These are phyloP conservation scores for Drosophila sturtevanti DNA, from an alignment of 1,140 invertebrate genomes.

Conservation along the genomic window DNA sequence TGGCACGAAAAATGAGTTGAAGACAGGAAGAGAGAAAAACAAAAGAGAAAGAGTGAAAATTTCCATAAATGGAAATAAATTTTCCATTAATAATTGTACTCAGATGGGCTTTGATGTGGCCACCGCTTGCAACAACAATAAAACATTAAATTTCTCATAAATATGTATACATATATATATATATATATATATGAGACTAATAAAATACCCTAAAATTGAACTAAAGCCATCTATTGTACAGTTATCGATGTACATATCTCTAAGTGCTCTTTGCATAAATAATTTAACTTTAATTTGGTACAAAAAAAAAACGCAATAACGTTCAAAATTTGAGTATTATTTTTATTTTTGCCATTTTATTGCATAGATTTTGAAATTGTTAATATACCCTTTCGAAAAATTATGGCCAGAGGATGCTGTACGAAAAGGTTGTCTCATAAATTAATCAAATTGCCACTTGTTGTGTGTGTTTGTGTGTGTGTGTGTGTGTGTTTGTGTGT, in stretches of 20 bases:
- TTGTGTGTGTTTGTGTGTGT: conserved; percentile 21
- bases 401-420: not conserved
- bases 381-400: not conserved
- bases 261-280: too few relatives aligned
- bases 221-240: not conserved
- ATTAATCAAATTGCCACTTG: conserved; percentile 57
- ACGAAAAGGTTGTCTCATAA: conserved; percentile 23
- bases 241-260: too few relatives aligned
- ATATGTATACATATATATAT: too few relatives aligned
- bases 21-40: too few relatives aligned
- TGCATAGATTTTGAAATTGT: conserved; percentile 5
- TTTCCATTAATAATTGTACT: conserved; percentile 24
- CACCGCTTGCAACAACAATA: not conserved
- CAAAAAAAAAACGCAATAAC: too few relatives aligned
- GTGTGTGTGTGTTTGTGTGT: conserved; percentile 3
- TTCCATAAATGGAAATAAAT: conserved; percentile 21
- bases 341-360: too few relatives aligned
- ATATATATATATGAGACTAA: not conserved
- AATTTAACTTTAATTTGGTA: too few relatives aligned
- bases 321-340: too few relatives aligned
- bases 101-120: conserved; percentile 27
- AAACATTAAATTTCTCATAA: not conserved
- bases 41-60: not conserved
- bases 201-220: not conserved
- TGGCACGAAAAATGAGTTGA: not conserved